Conservation (phyloP, 2,888 invertebrate genomes). For the Clepsis dumicolana region DNA sequence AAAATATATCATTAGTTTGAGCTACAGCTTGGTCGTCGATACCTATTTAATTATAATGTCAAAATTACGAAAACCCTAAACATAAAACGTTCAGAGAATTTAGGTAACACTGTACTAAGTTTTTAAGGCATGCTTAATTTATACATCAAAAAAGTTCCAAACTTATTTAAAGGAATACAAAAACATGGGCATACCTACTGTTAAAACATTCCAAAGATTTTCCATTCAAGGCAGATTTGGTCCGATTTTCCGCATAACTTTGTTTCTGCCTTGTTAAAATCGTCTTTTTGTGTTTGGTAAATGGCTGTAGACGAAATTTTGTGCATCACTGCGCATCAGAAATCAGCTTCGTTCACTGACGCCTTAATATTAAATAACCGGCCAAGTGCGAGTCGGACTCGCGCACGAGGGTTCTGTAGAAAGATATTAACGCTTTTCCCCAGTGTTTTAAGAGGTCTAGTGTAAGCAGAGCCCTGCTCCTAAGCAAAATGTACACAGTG, state of each 20-base stretch:
- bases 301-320: background rate
- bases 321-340: constrained; percentile 3
- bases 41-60: background rate
- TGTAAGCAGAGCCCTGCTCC: too few relatives aligned
- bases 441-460: too few relatives aligned
- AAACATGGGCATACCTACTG: constrained; percentile 3
- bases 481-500: too few relatives aligned
- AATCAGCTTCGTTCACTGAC: background rate
- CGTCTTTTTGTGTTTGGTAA: constrained; percentile 2
- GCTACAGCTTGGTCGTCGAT: background rate
- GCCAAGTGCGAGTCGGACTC: too few relatives aligned
- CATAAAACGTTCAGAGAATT: constrained; percentile 3
- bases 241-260: background rate
- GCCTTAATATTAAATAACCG: background rate
- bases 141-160: constrained; percentile 13
- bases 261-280: background rate
- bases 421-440: too few relatives aligned
- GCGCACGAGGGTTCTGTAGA: too few relatives aligned
- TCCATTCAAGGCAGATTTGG: background rate
- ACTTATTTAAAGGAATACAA: constrained; percentile 15
- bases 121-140: constrained; percentile 16
- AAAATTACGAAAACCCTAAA: background rate
- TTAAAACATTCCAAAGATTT: constrained; percentile 10
- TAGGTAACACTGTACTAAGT: constrained; percentile 1
- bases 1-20: background rate